phyloP scores from a whole-genome alignment of 2,888 invertebrate species.

The Limnephilus marmoratus region DNA sequence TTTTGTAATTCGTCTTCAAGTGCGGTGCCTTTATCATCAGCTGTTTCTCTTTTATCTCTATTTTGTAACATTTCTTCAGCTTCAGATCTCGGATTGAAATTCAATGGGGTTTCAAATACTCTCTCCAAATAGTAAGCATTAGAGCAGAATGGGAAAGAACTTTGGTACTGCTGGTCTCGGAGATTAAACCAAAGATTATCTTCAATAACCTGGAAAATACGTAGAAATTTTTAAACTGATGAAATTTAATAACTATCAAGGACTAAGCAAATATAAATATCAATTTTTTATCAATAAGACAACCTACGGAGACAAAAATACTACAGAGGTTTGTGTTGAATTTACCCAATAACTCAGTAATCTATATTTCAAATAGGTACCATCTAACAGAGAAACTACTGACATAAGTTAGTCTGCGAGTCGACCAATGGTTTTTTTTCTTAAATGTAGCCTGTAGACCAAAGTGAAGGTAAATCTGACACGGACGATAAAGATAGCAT shows the following conservation, averaged over 20 bases:
- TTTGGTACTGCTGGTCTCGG: slow-evolving; percentile 79
- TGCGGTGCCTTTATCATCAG: not conserved
- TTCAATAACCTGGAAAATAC: slow-evolving; percentile 70
- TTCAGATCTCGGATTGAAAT: not conserved
- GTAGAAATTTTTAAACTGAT: not conserved
- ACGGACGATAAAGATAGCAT: not conserved
- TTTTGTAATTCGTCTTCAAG: not conserved
- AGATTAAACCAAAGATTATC: slow-evolving; percentile 79
- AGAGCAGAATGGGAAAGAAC: slow-evolving; percentile 73
- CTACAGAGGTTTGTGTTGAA: not conserved
- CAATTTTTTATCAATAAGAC: too few relatives aligned
- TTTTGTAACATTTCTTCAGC: not conserved
- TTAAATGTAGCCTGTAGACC: not conserved
- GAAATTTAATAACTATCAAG: not conserved
- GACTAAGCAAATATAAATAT: not conserved
- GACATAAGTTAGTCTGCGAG: slow-evolving; percentile 17
- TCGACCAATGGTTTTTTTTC: not conserved
- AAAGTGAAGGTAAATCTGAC: not conserved
- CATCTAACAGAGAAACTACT: too few relatives aligned
- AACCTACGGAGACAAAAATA: not conserved
- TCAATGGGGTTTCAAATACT: not conserved
- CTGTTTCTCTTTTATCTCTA: not conserved
- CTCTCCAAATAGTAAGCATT: slow-evolving; percentile 69
- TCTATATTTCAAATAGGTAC: not conserved
- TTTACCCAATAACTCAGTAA: too few relatives aligned